These are phyloP conservation scores for Hartigia nigra DNA, from an alignment of 2,888 invertebrate species.

Conservation along the genomic window DNA sequence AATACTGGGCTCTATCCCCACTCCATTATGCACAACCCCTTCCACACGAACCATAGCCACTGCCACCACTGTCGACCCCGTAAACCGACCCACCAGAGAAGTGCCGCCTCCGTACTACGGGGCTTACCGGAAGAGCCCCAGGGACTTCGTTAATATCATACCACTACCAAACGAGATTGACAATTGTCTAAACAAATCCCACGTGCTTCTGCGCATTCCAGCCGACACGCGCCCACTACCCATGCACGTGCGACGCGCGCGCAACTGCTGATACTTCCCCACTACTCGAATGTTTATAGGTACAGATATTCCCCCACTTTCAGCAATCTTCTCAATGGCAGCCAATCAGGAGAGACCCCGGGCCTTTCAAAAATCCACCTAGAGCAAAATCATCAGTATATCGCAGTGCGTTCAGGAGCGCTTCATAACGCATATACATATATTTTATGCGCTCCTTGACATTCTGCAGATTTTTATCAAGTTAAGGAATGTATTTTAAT, in stretches of 20 bases:
- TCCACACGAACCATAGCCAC: neutral
- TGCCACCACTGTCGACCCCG: slow-evolving; percentile 10
- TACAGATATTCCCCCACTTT: neutral
- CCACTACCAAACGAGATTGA: slow-evolving; percentile 25
- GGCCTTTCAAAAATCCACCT: neutral
- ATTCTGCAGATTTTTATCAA: neutral
- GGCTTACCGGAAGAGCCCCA: slow-evolving; percentile 53
- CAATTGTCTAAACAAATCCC: slow-evolving; percentile 50
- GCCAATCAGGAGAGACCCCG: slow-evolving; percentile 23
- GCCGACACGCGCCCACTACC: neutral
- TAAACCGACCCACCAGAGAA: slow-evolving; percentile 33
- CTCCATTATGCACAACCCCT: slow-evolving; percentile 38
- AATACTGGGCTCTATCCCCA: slow-evolving; percentile 29
- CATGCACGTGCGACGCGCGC: neutral
- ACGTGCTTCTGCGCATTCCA: slow-evolving; percentile 48
- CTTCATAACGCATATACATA: neutral
- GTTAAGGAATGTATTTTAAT: neutral
- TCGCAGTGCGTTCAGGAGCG: neutral
- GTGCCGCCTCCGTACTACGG: slow-evolving; percentile 45
- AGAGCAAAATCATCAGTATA: neutral
- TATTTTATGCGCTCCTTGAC: neutral
- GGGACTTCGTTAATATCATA: slow-evolving; percentile 51
- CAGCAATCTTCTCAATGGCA: slow-evolving; percentile 9
- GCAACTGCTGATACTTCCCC: neutral
- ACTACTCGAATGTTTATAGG: neutral